Percentiles rank a stretch among this genome's conserved stretches.
Evolutionary conservation across 2,797 vertebrate species (phyloP).

Genomic region (Gallinago solitaria): DNA sequence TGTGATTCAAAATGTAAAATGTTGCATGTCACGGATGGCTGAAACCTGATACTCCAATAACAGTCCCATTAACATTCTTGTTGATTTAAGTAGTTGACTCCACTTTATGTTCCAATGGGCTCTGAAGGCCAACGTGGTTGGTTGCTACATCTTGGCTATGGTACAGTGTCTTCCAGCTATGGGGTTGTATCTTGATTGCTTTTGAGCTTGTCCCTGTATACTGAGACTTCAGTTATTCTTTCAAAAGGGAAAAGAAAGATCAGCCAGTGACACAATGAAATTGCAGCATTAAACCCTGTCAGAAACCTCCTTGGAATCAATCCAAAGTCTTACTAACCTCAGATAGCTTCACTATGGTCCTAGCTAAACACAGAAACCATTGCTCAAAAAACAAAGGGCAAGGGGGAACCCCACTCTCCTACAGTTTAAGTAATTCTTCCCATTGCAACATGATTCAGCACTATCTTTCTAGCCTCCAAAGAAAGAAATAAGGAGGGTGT

Average conservation of each 20-base stretch:
- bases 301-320: neutral
- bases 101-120: neutral
- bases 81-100: slow-evolving; percentile 23
- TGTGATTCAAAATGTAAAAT: slow-evolving; percentile 4
- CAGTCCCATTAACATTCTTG: neutral
- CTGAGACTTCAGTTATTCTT: neutral
- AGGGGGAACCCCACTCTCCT: neutral
- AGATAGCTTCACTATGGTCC: neutral
- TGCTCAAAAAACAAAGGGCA: accelerated
- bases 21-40: neutral
- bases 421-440: neutral
- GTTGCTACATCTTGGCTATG: neutral
- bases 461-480: neutral
- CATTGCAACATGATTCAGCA: neutral
- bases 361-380: neutral
- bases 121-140: neutral
- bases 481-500: neutral
- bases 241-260: neutral
- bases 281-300: neutral
- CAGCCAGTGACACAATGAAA: neutral
- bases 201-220: neutral
- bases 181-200: neutral
- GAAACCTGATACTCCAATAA: neutral
- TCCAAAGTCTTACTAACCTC: neutral
- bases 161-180: neutral